Evolutionary conservation across 1,140 invertebrate species (phyloP).

Genomic region (Babylonia areolata): DNA sequence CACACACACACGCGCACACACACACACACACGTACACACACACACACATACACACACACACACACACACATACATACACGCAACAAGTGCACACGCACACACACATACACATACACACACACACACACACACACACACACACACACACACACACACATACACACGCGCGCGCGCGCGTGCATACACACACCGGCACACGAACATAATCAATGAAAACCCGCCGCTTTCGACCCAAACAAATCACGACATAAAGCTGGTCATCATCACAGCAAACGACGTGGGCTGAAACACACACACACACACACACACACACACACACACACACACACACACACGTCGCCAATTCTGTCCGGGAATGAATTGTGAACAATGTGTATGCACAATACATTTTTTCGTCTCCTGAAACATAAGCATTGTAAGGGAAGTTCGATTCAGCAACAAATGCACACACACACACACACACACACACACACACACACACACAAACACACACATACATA

Average conservation of each 20-base stretch:
- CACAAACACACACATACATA: no score
- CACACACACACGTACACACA: conserved; percentile 10
- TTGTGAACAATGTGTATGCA: no score
- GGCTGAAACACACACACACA: no score
- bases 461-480: no score
- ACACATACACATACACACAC: conserved; percentile 25
- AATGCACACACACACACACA: not conserved
- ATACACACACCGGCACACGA: not conserved
- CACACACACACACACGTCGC: not conserved
- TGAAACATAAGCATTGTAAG: no score
- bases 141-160: conserved; percentile 28
- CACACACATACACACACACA: conserved; percentile 14
- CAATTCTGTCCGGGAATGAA: no score
- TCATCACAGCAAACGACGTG: no score
- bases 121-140: no score
- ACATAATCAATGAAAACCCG: not conserved
- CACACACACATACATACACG: conserved; percentile 18
- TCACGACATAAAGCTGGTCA: no score
- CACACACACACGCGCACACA: conserved; percentile 11
- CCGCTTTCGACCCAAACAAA: no score
- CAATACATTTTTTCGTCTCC: no score
- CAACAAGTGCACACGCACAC: not conserved
- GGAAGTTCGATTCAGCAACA: no score
- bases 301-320: conserved; percentile 27
- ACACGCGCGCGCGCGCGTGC: not conserved